Evolutionary conservation across 2,113 vertebrate species (phyloP).

Genomic region (Petrocephalus microphthalmus): DNA sequence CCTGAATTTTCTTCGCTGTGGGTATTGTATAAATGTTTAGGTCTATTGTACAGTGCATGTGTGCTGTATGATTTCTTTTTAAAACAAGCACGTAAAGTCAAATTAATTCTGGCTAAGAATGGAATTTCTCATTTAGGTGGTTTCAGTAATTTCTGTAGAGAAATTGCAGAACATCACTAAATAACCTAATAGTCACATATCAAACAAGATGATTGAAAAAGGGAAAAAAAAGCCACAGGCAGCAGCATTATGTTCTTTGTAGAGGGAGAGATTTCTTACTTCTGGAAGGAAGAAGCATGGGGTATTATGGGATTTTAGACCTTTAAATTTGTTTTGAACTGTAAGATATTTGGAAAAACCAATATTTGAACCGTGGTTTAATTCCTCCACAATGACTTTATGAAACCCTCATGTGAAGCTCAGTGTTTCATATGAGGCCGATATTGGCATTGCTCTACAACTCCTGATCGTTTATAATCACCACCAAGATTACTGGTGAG

Average conservation of each 20-base stretch:
- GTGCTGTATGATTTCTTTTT: not conserved
- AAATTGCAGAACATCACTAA: not conserved
- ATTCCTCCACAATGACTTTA: conserved; percentile 1
- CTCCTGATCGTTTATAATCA: not conserved
- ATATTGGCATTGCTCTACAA: not conserved
- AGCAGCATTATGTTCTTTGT: not conserved
- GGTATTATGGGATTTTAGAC: not conserved
- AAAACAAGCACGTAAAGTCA: not conserved
- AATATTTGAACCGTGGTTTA: not conserved
- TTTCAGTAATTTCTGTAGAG: not conserved
- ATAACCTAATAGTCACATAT: not conserved
- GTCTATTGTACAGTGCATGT: not conserved
- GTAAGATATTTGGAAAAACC: not conserved
- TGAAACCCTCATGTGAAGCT: not conserved
- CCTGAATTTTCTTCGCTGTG: not conserved
- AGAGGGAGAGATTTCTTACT: not conserved
- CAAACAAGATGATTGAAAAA: not conserved
- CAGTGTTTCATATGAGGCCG: not conserved
- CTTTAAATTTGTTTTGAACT: not conserved
- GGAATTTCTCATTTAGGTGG: not conserved
- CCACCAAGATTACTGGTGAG: not conserved
- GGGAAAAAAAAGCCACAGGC: not conserved
- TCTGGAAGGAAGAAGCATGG: not conserved
- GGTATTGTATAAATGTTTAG: not conserved
- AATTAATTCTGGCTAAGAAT: not conserved